phyloP scores from a whole-genome alignment of 2,888 invertebrate species.

The Chorisops tibialis region DNA sequence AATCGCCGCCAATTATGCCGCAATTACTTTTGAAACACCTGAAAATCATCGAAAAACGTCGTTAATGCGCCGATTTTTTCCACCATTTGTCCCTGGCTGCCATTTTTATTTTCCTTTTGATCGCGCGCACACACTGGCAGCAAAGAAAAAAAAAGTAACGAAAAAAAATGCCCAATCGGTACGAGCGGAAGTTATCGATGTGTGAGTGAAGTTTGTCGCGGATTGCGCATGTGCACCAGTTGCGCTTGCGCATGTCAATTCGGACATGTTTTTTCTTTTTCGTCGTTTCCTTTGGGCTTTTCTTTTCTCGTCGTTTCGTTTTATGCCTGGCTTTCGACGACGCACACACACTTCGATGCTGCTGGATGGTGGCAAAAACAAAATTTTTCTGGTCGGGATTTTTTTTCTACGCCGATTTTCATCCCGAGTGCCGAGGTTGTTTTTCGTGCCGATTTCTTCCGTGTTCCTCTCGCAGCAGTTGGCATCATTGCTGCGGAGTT shows the following conservation, averaged over 20 bases:
- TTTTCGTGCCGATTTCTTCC: not conserved
- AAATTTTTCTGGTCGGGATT: slow-evolving; percentile 7
- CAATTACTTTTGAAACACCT: not conserved
- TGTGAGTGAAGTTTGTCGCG: not conserved
- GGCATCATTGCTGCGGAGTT: slow-evolving; percentile 1
- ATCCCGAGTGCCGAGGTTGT: not conserved
- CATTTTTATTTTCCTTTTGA: slow-evolving; percentile 33
- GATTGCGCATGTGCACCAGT: slow-evolving; percentile 12
- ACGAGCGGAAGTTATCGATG: not conserved
- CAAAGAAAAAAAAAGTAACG: no score
- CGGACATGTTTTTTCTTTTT: no score
- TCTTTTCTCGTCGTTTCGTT: no score
- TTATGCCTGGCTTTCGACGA: no score
- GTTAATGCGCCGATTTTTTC: not conserved
- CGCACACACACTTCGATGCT: not conserved
- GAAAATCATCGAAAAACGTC: not conserved
- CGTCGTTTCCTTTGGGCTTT: no score
- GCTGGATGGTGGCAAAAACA: slow-evolving; percentile 6
- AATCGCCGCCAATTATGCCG: not conserved
- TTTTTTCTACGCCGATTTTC: slow-evolving; percentile 5
- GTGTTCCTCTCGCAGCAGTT: not conserved
- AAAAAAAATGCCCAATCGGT: no score
- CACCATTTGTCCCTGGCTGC: slow-evolving; percentile 25
- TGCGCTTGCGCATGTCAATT: slow-evolving; percentile 13
- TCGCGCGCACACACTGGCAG: not conserved